phyloP scores from a whole-genome alignment of 1,140 invertebrate species.

The Triops cancriformis region DNA sequence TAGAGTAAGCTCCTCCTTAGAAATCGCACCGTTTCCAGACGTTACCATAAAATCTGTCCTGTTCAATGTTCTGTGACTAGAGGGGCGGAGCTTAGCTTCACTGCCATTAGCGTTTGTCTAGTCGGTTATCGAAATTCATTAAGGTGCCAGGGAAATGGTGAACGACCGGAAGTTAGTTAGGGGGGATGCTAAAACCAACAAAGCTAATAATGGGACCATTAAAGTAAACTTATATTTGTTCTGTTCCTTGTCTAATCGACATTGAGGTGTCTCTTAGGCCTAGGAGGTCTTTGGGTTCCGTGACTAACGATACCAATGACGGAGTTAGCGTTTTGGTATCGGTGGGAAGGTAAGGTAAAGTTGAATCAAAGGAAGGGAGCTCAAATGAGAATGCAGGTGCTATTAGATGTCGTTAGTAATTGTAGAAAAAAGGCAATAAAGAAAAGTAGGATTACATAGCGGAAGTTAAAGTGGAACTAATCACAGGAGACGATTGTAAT shows the following conservation, averaged over 20 bases:
- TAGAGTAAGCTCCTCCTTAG: neutral
- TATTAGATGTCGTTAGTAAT: no score
- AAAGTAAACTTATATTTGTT: neutral
- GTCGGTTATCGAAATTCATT: neutral
- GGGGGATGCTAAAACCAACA: neutral
- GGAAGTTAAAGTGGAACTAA: no score
- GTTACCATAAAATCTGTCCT: no score
- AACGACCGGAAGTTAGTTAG: neutral
- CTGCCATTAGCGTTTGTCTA: neutral
- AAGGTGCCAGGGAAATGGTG: neutral
- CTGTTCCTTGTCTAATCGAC: neutral
- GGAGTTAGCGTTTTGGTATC: no score
- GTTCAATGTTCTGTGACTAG: neutral
- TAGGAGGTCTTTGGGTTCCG: neutral
- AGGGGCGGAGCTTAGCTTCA: neutral
- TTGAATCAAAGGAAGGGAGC: no score
- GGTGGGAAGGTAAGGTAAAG: no score
- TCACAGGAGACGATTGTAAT: no score
- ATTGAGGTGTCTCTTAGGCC: neutral
- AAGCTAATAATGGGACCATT: neutral
- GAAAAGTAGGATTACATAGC: no score
- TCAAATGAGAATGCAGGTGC: no score
- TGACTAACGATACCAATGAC: neutral
- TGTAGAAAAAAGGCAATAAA: no score
- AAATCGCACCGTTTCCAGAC: no score